Conservation (phyloP, 2,888 invertebrate species). For the Eilema depressum region DNA sequence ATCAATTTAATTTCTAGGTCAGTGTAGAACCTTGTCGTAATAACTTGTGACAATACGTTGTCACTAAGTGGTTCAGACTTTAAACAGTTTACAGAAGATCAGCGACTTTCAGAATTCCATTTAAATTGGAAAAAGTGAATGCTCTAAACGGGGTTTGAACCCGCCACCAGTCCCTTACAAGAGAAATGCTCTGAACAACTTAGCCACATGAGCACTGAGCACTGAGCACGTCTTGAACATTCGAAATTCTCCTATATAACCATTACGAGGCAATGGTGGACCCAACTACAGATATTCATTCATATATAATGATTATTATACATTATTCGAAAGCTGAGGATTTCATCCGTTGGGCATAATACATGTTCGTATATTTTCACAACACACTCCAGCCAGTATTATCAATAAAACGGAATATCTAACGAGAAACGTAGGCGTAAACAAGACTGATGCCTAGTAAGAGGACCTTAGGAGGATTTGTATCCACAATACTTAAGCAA, state of each 20-base stretch:
- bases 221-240: too few species aligned
- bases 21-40: background rate
- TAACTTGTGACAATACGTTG: background rate
- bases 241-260: too few species aligned
- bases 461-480: constrained; percentile 41
- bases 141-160: too few species aligned
- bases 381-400: constrained; percentile 38
- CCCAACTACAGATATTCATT: too few species aligned
- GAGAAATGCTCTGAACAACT: too few species aligned
- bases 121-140: too few species aligned
- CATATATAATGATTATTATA: too few species aligned
- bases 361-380: constrained; percentile 30
- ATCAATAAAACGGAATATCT: constrained; percentile 63
- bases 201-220: too few species aligned
- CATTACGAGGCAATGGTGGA: too few species aligned
- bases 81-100: too few species aligned
- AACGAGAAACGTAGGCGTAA: constrained; percentile 55
- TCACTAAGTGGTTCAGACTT: too few species aligned
- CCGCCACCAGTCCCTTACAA: too few species aligned
- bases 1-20: background rate
- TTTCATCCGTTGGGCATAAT: background rate
- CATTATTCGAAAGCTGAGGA: background rate
- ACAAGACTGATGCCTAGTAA: constrained; percentile 55
- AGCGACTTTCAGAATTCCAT: background rate
- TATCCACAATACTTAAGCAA: constrained; percentile 36